Conservation (phyloP, 2,888 invertebrate genomes). For the Yponomeuta plumbellus region DNA sequence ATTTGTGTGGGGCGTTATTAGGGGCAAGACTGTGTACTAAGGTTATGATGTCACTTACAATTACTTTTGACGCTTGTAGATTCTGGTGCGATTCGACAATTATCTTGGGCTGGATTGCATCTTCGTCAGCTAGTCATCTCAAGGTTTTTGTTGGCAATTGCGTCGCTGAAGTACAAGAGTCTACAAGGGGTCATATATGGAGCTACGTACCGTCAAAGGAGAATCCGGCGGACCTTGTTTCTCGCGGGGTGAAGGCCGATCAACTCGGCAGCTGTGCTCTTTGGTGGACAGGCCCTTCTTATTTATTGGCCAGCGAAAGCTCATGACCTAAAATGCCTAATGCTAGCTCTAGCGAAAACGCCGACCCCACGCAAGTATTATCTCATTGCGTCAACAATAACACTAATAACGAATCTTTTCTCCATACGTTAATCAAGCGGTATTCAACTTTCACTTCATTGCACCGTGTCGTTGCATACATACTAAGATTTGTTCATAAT, state of each 20-base stretch:
- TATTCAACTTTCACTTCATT: constrained; percentile 7
- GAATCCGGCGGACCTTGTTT: constrained; percentile 24
- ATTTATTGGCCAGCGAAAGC: constrained; percentile 3
- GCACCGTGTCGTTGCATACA: constrained; percentile 2
- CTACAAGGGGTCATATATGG: constrained; percentile 18
- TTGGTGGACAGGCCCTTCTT: constrained; percentile 24
- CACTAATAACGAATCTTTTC: neutral
- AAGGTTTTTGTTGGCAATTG: constrained; percentile 22
- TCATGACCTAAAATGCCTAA: constrained; percentile 10
- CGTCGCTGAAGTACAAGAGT: constrained; percentile 21
- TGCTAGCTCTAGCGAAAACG: neutral
- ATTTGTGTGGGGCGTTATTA: no score
- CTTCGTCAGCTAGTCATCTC: constrained; percentile 20
- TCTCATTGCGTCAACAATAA: neutral
- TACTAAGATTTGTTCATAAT: constrained; percentile 15
- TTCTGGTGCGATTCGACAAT: constrained; percentile 31
- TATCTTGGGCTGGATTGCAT: constrained; percentile 28
- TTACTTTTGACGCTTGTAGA: constrained; percentile 6
- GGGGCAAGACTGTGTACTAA: constrained; percentile 18
- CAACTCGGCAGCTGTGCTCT: constrained; percentile 14
- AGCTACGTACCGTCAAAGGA: constrained; percentile 23
- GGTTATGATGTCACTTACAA: constrained; percentile 6
- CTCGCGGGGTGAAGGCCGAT: constrained; percentile 23
- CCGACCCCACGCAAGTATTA: neutral
- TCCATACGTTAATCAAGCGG: neutral